Evolutionary conservation across 2,797 vertebrate species (phyloP).

Genomic region (Scolopax rusticola): DNA sequence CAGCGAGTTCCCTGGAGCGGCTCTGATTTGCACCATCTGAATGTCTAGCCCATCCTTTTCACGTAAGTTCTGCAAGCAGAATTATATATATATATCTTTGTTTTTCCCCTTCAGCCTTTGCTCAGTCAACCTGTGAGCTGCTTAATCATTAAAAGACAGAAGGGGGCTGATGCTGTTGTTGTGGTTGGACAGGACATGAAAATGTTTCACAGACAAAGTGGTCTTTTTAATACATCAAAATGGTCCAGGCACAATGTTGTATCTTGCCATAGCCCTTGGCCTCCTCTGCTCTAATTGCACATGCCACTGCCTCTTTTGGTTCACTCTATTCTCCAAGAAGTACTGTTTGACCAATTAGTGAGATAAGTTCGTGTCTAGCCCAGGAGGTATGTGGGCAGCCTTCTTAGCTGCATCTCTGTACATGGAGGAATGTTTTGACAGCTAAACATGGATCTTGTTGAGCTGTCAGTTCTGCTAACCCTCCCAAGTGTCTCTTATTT

Average conservation of each 20-base stretch:
- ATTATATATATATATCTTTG: neutral
- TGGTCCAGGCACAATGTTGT: neutral
- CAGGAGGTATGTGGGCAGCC: neutral
- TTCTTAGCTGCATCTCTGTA: neutral
- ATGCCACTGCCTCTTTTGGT: neutral
- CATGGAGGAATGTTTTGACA: conserved; percentile 45
- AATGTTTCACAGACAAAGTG: neutral
- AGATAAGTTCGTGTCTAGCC: neutral
- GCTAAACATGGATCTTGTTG: conserved; percentile 38
- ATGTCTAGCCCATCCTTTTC: conserved; percentile 23
- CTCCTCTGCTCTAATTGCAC: neutral
- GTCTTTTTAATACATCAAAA: neutral
- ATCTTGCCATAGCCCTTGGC: neutral
- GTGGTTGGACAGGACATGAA: neutral
- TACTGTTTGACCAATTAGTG: neutral
- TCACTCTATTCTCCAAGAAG: rapidly evolving
- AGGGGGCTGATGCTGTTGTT: neutral
- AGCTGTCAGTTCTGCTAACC: conserved; percentile 20
- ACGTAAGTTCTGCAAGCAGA: conserved; percentile 33
- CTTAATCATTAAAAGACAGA: conserved; percentile 35
- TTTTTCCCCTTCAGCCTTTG: conserved; percentile 52
- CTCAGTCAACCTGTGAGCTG: conserved; percentile 25
- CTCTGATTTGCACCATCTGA: conserved; percentile 15
- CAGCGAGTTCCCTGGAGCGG: neutral
- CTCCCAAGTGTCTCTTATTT: conserved; percentile 13